phyloP scores from a whole-genome alignment of 2,113 vertebrate genomes.

The Rhadina sibilatrix region DNA sequence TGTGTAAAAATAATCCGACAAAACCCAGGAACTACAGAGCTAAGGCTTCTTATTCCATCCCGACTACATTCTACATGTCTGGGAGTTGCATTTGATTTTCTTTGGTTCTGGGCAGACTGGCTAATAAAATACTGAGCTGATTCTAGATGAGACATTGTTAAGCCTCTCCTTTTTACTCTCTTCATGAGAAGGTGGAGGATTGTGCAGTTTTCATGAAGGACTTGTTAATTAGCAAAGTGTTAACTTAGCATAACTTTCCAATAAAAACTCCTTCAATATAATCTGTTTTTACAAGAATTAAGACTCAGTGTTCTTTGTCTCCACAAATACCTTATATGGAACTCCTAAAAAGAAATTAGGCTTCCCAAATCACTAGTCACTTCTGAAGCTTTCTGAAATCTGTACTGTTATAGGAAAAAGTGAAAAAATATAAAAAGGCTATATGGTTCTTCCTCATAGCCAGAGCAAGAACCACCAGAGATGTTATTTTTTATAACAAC shows the following conservation, averaged over 20 bases:
- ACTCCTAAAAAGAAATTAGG: background rate
- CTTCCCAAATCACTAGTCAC: background rate
- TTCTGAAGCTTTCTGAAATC: background rate
- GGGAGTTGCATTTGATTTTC: background rate
- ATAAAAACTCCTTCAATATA: background rate
- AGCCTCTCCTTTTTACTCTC: background rate
- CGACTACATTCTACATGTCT: background rate
- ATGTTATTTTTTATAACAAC: background rate
- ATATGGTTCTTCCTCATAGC: background rate
- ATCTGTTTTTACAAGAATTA: background rate
- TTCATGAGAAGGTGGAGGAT: background rate
- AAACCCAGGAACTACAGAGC: conserved; percentile 25
- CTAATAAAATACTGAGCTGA: background rate
- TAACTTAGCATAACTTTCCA: background rate
- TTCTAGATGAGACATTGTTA: background rate
- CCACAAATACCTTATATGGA: background rate
- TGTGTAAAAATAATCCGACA: conserved; percentile 59
- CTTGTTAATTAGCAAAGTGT: background rate
- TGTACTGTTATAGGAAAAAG: background rate
- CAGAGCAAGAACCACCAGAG: background rate
- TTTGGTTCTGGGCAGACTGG: background rate
- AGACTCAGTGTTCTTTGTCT: background rate
- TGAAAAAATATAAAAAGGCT: background rate
- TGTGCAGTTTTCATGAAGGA: background rate
- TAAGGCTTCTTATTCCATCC: conserved; percentile 33